Percentiles rank a stretch among this genome's conserved stretches.
Conservation (phyloP, 1,140 invertebrate species). For the Musca domestica region DNA sequence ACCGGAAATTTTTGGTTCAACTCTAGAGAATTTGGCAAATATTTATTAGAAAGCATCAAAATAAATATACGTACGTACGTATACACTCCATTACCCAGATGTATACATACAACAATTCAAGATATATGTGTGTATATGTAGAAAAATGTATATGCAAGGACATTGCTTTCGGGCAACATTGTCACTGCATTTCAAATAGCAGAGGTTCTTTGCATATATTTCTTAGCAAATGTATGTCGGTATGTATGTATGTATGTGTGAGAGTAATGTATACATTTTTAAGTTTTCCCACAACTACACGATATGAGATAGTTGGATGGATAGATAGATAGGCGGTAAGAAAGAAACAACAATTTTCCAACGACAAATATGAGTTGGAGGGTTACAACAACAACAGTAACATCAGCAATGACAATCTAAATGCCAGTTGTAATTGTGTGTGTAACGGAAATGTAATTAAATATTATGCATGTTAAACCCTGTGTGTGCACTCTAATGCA, state of each 20-base stretch:
- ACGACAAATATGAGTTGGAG: neutral
- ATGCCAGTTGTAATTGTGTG: slow-evolving; percentile 5
- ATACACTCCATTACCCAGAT: neutral
- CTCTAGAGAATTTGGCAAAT: neutral
- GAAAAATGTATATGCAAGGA: too few relatives aligned
- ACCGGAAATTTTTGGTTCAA: slow-evolving; percentile 1
- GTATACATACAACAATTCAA: too few relatives aligned
- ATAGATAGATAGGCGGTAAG: too few relatives aligned
- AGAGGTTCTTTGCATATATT: too few relatives aligned
- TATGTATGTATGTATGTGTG: too few relatives aligned
- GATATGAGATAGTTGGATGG: too few relatives aligned
- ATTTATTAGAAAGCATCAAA: neutral
- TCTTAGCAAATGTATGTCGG: too few relatives aligned
- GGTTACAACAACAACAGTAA: too few relatives aligned
- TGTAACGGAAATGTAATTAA: slow-evolving; percentile 19
- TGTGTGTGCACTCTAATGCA: too few relatives aligned
- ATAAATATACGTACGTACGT: neutral
- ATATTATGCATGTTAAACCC: slow-evolving; percentile 13
- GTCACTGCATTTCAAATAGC: neutral
- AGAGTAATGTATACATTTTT: too few relatives aligned
- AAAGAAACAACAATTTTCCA: too few relatives aligned
- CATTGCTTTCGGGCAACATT: neutral
- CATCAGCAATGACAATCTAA: neutral
- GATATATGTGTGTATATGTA: too few relatives aligned
- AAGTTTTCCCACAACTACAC: neutral